Conservation (phyloP, 2,797 vertebrate species). For the Arrhamphus sclerolepis region DNA sequence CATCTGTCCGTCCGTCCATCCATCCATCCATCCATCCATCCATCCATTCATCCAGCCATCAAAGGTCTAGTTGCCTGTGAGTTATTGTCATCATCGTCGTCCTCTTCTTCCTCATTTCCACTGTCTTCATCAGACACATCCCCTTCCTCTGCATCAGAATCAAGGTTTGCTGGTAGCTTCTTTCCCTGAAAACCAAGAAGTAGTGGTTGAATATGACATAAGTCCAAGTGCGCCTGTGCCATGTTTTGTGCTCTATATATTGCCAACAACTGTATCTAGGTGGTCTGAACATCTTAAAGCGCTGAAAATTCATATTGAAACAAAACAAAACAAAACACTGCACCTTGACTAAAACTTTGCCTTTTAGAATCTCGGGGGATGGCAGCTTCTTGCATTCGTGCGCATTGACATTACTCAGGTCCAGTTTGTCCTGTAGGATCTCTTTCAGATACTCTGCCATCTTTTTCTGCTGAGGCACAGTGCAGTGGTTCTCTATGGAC, state of each 20-base stretch:
- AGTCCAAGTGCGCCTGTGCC: no score
- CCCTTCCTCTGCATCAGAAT: constrained; percentile 90
- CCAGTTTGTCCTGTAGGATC: constrained; percentile 90
- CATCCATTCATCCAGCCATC: constrained; percentile 26
- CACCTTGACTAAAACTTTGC: constrained; percentile 96
- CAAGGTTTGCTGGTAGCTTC: constrained; percentile 90
- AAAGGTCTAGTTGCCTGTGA: constrained; percentile 76
- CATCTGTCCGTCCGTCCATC: no score
- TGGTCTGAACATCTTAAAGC: neutral
- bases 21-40: no score
- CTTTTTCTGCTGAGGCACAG: constrained; percentile 92
- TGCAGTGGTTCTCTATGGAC: constrained; percentile 94
- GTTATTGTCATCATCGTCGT: constrained; percentile 82
- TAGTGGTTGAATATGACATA: no score
- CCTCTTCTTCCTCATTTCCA: constrained; percentile 90
- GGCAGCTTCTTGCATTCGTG: constrained; percentile 87
- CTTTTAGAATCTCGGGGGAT: constrained; percentile 90
- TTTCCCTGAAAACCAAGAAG: constrained; percentile 83
- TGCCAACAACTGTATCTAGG: neutral
- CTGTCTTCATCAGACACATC: constrained; percentile 97
- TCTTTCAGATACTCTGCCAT: constrained; percentile 91
- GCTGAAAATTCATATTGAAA: neutral
- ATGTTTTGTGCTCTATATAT: no score
- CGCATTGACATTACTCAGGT: constrained; percentile 83
- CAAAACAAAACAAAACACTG: constrained; percentile 5